Conservation (phyloP, 2,888 invertebrate species). For the Mythimna vitellina region DNA sequence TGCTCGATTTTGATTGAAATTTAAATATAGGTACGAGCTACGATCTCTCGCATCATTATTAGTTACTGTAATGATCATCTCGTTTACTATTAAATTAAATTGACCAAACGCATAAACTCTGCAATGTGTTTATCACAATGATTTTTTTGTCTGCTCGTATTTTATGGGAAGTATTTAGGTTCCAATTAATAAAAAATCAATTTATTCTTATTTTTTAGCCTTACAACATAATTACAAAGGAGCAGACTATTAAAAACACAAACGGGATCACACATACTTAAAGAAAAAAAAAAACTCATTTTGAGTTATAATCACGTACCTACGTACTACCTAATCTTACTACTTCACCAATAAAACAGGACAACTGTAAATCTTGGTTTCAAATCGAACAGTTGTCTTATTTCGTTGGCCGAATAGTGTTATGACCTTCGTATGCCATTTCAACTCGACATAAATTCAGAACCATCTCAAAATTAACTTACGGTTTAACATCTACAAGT, state of each 20-base stretch:
- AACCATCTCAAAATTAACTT: not conserved
- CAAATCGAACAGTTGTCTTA: not conserved
- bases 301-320: slow-evolving; percentile 24
- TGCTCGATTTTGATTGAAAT: not conserved
- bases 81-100: no score
- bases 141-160: slow-evolving; percentile 7
- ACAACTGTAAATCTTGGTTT: not conserved
- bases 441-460: slow-evolving; percentile 5
- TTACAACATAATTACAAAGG: slow-evolving; percentile 39
- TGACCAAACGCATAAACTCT: no score
- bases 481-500: not conserved
- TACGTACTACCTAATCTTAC: slow-evolving; percentile 3
- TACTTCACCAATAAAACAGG: slow-evolving; percentile 1
- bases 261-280: slow-evolving; percentile 11
- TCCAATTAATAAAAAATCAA: slow-evolving; percentile 39
- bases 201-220: slow-evolving; percentile 28
- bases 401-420: slow-evolving; percentile 1
- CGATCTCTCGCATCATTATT: no score
- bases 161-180: slow-evolving; percentile 17
- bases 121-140: not conserved
- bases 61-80: no score
- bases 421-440: slow-evolving; percentile 19
- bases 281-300: slow-evolving; percentile 8
- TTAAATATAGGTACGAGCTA: no score
- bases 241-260: slow-evolving; percentile 19